phyloP scores from a whole-genome alignment of 2,797 vertebrate species.

The Eupleurogrammus muticus region DNA sequence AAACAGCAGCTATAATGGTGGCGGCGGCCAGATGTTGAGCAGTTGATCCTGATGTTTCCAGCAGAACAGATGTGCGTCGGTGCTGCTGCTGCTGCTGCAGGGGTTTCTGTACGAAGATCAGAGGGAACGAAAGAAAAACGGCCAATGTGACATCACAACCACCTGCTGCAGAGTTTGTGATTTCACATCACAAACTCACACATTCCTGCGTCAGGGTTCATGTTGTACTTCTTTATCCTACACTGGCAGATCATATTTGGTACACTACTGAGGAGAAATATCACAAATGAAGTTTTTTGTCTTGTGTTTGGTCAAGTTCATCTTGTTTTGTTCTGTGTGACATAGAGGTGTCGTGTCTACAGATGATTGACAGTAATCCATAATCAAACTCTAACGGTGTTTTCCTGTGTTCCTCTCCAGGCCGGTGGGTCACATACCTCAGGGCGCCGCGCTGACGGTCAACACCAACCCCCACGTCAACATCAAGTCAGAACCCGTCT shows the following conservation, averaged over 20 bases:
- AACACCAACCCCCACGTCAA: constrained; percentile 94
- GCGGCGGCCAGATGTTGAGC: constrained; percentile 7
- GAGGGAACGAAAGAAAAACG: background rate
- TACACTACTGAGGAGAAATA: too few relatives aligned
- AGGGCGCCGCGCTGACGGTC: constrained; percentile 90
- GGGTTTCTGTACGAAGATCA: background rate
- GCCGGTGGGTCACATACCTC: constrained; percentile 91
- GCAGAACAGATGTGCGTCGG: background rate
- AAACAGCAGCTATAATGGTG: background rate
- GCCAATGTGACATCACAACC: too few relatives aligned
- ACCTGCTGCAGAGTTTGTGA: background rate
- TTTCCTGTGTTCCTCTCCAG: constrained; percentile 66
- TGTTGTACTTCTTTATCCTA: too few relatives aligned
- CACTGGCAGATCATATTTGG: too few relatives aligned
- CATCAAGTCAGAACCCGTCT: constrained; percentile 97
- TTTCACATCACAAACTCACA: too few relatives aligned
- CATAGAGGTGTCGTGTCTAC: constrained; percentile 5
- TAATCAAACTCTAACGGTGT: background rate
- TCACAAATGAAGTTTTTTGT: too few relatives aligned
- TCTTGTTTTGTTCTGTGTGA: constrained; percentile 23
- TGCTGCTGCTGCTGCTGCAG: background rate
- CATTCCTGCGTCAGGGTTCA: too few relatives aligned
- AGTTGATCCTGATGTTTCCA: background rate
- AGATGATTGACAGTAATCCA: too few relatives aligned
- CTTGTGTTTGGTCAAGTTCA: too few relatives aligned